Conservation (phyloP, 1,140 invertebrate genomes). For the Drosophila setifemur region DNA sequence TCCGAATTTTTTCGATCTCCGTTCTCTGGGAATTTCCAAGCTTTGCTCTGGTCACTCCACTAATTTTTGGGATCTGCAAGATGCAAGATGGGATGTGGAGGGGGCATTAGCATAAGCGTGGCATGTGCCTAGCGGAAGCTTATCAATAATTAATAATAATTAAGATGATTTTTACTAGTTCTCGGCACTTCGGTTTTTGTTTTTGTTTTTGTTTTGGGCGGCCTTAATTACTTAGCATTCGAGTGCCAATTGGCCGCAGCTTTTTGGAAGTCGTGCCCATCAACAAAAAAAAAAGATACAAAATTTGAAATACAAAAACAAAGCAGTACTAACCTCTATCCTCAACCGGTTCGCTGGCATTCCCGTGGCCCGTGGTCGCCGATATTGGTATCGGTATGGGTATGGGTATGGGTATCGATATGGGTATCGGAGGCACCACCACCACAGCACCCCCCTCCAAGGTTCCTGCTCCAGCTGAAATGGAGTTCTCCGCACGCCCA, state of each 20-base stretch:
- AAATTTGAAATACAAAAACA: slow-evolving; percentile 18
- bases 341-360: slow-evolving; percentile 72
- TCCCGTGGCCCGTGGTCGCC: slow-evolving; percentile 55
- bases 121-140: slow-evolving; percentile 51
- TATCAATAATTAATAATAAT: slow-evolving; percentile 41
- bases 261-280: slow-evolving; percentile 65
- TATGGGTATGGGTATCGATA: slow-evolving; percentile 23
- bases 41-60: slow-evolving; percentile 61
- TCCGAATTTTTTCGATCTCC: slow-evolving; percentile 1
- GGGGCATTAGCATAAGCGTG: slow-evolving; percentile 40
- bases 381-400: slow-evolving; percentile 17
- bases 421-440: slow-evolving; percentile 27
- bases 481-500: slow-evolving; percentile 33
- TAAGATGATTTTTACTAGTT: slow-evolving; percentile 16
- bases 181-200: slow-evolving; percentile 13
- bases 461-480: slow-evolving; percentile 28
- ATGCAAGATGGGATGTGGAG: neutral
- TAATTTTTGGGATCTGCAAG: slow-evolving; percentile 75
- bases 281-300: no score
- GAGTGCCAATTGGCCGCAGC: slow-evolving; percentile 30
- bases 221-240: slow-evolving; percentile 40
- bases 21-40: slow-evolving; percentile 62
- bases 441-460: slow-evolving; percentile 10
- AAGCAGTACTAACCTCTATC: slow-evolving; percentile 73
- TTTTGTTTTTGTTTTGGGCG: slow-evolving; percentile 14